Percentiles rank a stretch among this genome's conserved stretches.
These are phyloP conservation scores for Chironomus riparius DNA, from an alignment of 2,888 invertebrate genomes.

Conservation along the genomic window DNA sequence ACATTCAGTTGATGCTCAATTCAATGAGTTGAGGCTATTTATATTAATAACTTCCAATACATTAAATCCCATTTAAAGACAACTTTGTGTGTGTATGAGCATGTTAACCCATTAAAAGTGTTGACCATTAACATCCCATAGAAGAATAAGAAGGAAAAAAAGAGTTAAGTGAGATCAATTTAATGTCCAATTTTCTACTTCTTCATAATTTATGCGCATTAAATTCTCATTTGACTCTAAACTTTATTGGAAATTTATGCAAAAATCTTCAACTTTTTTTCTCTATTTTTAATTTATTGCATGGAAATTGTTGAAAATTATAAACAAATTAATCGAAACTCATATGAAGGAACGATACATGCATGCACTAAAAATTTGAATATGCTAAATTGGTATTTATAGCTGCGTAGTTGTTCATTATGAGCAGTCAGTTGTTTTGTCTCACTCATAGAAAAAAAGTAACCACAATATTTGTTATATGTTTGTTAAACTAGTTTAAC, in stretches of 20 bases:
- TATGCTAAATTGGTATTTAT: too few species aligned
- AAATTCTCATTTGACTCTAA: conserved; percentile 4
- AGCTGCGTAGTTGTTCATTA: too few species aligned
- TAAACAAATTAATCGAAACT: too few species aligned
- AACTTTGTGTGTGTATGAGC: not conserved
- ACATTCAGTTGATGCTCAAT: not conserved
- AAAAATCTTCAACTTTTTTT: not conserved
- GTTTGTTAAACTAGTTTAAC: too few species aligned
- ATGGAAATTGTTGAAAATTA: too few species aligned
- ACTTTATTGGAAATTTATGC: conserved; percentile 21
- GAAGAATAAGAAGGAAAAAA: not conserved
- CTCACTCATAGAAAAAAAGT: too few species aligned
- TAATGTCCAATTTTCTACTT: not conserved
- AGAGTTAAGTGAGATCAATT: not conserved
- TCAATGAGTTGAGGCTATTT: conserved; percentile 8
- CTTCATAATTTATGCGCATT: conserved; percentile 10
- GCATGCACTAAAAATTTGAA: too few species aligned
- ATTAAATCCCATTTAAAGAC: conserved; percentile 1
- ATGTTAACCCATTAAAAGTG: not conserved
- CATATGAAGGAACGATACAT: too few species aligned
- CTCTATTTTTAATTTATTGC: too few species aligned
- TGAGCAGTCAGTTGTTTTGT: too few species aligned
- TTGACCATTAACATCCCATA: conserved; percentile 4
- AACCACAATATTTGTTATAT: too few species aligned
- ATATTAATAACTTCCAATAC: conserved; percentile 24